Conservation (phyloP, 1,140 invertebrate genomes). For the Helicoverpa armigera region DNA sequence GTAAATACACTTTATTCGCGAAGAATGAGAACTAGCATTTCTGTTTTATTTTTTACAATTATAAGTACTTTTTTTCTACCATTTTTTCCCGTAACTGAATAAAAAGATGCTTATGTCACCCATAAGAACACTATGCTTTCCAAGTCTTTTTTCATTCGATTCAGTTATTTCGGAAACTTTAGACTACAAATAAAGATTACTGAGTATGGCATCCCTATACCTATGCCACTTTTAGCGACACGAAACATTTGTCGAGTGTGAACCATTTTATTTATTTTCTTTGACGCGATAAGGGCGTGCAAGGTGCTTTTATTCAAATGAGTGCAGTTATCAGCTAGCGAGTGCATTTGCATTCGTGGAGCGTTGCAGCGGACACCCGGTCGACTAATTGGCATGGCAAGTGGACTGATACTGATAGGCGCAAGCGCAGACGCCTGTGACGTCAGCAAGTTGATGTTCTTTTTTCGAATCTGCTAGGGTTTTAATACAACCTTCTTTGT, state of each 20-base stretch:
- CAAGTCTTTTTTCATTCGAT: no score
- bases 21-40: no score
- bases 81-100: no score
- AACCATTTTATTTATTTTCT: neutral
- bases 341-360: constrained; percentile 32
- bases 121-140: no score
- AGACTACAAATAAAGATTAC: no score
- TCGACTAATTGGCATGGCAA: constrained; percentile 42
- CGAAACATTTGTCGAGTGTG: neutral
- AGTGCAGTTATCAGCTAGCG: neutral
- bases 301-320: constrained; percentile 40
- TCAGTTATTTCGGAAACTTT: no score
- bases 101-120: no score
- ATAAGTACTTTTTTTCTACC: no score
- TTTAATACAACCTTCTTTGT: neutral
- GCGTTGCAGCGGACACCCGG: constrained; percentile 31
- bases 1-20: no score
- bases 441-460: neutral
- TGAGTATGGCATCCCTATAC: no score
- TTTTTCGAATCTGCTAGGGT: neutral
- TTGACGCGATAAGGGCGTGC: neutral
- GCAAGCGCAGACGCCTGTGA: constrained; percentile 6
- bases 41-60: no score
- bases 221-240: neutral
- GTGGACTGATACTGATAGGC: neutral